Evolutionary conservation across 2,797 vertebrate species (phyloP), one percentile per base, ranked within the genome.

Genomic region (Octomys mimax): DNA sequence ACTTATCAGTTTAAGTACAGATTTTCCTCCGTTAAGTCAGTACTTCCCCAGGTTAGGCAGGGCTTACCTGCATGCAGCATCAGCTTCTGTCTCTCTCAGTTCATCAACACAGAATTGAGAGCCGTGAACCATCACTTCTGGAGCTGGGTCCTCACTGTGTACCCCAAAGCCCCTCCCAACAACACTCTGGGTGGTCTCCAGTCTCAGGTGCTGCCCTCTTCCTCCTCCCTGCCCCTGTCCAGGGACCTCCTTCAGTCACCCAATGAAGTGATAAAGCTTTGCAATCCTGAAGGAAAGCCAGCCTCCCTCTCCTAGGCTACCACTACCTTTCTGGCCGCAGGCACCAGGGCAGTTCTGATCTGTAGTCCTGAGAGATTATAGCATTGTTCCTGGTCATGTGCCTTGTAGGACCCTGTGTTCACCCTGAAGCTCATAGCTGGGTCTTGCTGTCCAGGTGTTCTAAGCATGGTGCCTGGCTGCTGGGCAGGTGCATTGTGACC

Each of bases 401-500:
- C 64, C 66, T 33, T 8, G 36, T 66, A 28, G 52, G 24, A 12
- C 1, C 4, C 31, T 2, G 8, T 39, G 21, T 52, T 18, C 5
- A 61, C n/a, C 49, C 54, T 31, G 46, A 8, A 33, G 59, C 11
- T 46, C n/a, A 28, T 6, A 11, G 21, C 9, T 9, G 1, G 5
- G 13, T 6, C 4, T 2, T 13, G 24, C 66, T 64, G 36, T 16
- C 52, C 46, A n/a, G 46, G 31, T 22, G 19, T 42, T 59, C 1
- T 14, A 33, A 11, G 57, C 46, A 14, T 1, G 18, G 28, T 86
- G 36, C 33, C 71, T 33, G 42, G 54, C 6, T 49, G 70, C 16
- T 4, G 13, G 28, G 7, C 39, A 52, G 4, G 7, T 11, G 13
- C 0, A 0, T 19, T 22, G 1, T 21, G 39, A 52, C 16, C 3